Percentiles rank a stretch among this genome's conserved stretches.
phyloP scores from a whole-genome alignment of 1,140 invertebrate genomes.

The Lycorma delicatula region DNA sequence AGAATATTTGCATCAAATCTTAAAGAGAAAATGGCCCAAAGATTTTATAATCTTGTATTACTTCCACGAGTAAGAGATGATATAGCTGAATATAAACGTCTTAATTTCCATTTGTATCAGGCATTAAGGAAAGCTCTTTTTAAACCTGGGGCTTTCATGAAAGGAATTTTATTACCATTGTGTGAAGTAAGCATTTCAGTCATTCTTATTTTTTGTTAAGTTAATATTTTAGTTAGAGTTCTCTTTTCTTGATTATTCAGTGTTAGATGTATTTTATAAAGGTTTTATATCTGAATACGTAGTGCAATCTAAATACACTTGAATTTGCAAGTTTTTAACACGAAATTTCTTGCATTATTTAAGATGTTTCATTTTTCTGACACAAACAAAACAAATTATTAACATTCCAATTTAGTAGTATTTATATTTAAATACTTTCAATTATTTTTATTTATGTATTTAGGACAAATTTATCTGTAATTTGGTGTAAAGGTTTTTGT shows the following conservation, averaged over 20 bases:
- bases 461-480: too few relatives aligned
- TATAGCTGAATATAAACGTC: conserved; percentile 76
- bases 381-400: too few relatives aligned
- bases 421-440: too few relatives aligned
- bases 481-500: too few relatives aligned
- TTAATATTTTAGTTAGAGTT: conserved; percentile 32
- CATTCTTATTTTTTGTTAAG: conserved; percentile 25
- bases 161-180: conserved; percentile 87
- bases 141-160: conserved; percentile 98
- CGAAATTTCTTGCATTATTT: too few relatives aligned
- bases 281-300: too few relatives aligned
- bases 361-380: too few relatives aligned
- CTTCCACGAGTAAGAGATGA: conserved; percentile 92
- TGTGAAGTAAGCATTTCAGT: conserved; percentile 59
- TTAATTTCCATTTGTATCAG: conserved; percentile 96
- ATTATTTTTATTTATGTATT: too few relatives aligned
- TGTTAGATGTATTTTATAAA: too few relatives aligned
- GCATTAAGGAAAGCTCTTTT: conserved; percentile 88
- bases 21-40: conserved; percentile 92
- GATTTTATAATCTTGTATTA: conserved; percentile 91
- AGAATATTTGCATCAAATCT: conserved; percentile 91
- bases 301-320: too few relatives aligned
- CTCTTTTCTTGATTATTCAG: neutral
- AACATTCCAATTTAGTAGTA: too few relatives aligned
- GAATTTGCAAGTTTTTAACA: too few relatives aligned